Conservation (phyloP, 2,113 vertebrate genomes). For the Mola mola region DNA sequence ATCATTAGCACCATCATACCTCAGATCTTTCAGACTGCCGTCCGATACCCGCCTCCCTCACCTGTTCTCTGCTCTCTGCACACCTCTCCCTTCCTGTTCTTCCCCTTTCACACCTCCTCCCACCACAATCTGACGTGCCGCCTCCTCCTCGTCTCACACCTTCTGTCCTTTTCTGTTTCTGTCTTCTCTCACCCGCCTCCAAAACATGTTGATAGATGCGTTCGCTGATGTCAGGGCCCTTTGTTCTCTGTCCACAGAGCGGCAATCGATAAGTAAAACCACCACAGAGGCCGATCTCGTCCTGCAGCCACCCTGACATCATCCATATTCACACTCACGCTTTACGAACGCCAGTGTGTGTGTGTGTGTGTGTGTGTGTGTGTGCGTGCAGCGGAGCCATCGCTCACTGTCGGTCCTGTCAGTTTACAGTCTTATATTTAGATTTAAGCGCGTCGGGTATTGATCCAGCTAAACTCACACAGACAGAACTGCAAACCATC, state of each 20-base stretch:
- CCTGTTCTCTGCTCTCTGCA: background rate
- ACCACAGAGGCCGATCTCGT: constrained; percentile 17
- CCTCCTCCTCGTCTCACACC: background rate
- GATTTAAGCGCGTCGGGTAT: constrained; percentile 67
- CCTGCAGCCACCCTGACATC: background rate
- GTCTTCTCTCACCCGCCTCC: background rate
- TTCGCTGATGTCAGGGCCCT: constrained; percentile 39
- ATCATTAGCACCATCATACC: too few relatives aligned
- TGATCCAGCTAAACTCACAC: constrained; percentile 41
- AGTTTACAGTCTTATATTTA: constrained; percentile 58
- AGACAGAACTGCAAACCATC: constrained; percentile 2
- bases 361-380: constrained; percentile 17
- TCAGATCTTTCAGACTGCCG: too few relatives aligned
- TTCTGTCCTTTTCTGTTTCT: background rate
- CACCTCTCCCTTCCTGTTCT: too few relatives aligned
- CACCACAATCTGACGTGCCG: too few relatives aligned
- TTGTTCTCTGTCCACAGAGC: constrained; percentile 39
- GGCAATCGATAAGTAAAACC: constrained; percentile 60
- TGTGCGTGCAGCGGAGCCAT: constrained; percentile 47
- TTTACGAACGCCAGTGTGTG: constrained; percentile 5
- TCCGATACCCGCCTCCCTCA: too few relatives aligned
- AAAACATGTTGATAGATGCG: constrained; percentile 16
- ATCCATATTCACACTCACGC: constrained; percentile 52
- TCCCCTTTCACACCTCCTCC: background rate
- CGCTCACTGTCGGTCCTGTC: constrained; percentile 52